Evolutionary conservation across 2,797 vertebrate species (phyloP).

Genomic region (Sebastes paucispinis): DNA sequence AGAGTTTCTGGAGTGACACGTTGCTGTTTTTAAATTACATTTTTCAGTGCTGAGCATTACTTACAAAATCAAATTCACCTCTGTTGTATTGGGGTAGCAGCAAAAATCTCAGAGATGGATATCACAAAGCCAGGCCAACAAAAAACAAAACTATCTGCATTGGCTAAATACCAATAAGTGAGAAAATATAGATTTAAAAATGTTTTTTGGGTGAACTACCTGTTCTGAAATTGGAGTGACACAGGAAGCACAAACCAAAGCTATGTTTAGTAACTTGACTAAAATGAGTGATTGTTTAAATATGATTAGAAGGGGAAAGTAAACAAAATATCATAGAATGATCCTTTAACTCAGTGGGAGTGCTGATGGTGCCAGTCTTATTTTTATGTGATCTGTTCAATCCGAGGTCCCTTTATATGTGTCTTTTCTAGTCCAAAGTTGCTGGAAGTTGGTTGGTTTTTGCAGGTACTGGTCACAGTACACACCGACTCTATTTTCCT

Average conservation of each 20-base stretch:
- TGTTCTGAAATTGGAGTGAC: neutral
- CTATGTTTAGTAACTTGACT: neutral
- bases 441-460: neutral
- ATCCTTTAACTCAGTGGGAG: conserved; percentile 28
- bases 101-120: neutral
- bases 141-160: neutral
- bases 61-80: neutral
- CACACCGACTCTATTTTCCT: neutral
- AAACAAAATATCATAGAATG: neutral
- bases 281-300: neutral
- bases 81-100: neutral
- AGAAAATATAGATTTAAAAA: neutral
- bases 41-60: neutral
- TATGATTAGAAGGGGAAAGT: neutral
- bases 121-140: neutral
- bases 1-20: neutral
- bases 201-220: neutral
- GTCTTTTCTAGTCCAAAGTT: neutral
- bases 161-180: neutral
- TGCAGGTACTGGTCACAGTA: neutral
- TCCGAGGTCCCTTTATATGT: neutral
- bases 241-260: neutral
- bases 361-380: conserved; percentile 18
- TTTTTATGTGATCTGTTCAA: conserved; percentile 19
- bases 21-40: neutral